Evolutionary conservation across 2,113 vertebrate genomes (phyloP), one percentile per base, ranked within the genome.

Genomic region (Climacteris rufus): DNA sequence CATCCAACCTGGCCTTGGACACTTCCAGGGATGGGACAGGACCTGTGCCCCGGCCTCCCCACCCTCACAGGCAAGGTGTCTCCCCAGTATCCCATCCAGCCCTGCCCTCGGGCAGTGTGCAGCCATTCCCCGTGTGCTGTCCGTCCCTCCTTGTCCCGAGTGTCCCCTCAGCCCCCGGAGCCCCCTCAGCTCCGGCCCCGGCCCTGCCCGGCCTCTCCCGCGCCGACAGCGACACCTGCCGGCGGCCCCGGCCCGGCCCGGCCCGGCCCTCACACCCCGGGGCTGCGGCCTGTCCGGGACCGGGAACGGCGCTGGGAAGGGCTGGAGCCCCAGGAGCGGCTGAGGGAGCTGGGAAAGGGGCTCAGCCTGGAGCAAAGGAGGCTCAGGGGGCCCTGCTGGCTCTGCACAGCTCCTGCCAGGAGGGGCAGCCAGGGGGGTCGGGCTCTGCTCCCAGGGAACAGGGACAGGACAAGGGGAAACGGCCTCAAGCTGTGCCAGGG

Each of bases 391-490:
- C 30, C 21, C 16, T 27, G 24, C 0, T 61, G 65, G 57, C 59
- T 88, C 85, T 50, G 17, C 35, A 85, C 70, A 80, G 3, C 19
- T 80, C 50, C 66, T 72, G 75, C 12, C 42, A 49, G 35, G 57
- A 71, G 57, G 11, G 35, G 1, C 49, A 49, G 17, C 35, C 0
- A 1, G 24, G 4, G 2, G 3, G 1, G 2, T 64, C 20, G 0
- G 42, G 59, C 17, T 42, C 17, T 57, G 50, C 50, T 57, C 21
- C 14, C 50, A 9, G 14, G 35, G 49, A n/a, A 37, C 31, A 57
- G 35, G 42, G 59, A 50, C 8, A 23, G 59, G 25, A 80, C 0
- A 2, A 5, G 11, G 31, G 33, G 37, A 2, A 59, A 14, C 3
- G 3, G 35, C 35, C 57, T 19, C 2, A 5, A 24, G 31, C 6